Base-by-base conservation (phyloP, 1,140 invertebrate species). In the Manduca sexta region DNA sequence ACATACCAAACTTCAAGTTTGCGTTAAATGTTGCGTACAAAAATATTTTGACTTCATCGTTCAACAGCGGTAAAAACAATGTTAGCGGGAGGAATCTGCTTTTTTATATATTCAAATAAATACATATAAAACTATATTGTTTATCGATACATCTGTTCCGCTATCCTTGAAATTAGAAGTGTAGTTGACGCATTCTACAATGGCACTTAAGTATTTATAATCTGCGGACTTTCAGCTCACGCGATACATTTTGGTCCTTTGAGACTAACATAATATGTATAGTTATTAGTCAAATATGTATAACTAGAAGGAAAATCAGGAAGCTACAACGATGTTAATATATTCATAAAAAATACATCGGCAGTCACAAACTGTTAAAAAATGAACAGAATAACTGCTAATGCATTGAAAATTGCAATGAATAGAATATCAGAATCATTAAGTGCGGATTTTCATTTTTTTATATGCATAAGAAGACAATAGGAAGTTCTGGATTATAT, bases 181-280 rank as follows among this genome's bases (percentile, higher is more conserved):
- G 45, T 40, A 39, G 49, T 46, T 45, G 42, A 33, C 42, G 49
- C 37, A 47, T 50, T 45, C 57, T 64, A 54, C 39, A 60, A 79
- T 79, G 75, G 75, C 75, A 79, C 75, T 64, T 59, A 52, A 61
- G 56, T 74, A 67, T 74, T 73, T 69, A 76, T 8, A 26, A 26
- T 26, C 21, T 26, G 21, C 8, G 21, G 4, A 26, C 21, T 26
- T 26, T 1, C 21, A 26, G 21, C 8, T 26, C 8, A 26, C 21
- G 8, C 4, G 4, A 26, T 26, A 53, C 69, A 63, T 51, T 55
- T 45, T 29, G 26, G 21, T 46, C 37, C 43, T 41, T 35, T 45
- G 29, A 26, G 41, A 29, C 37, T 41, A 52, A 26, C 11, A 51
- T 12, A n/a, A n/a, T n/a, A 26, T 8, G 4, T 26, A 26, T 26